Conservation (phyloP, 2,888 invertebrate genomes). For the Tetrapedia diversipes region DNA sequence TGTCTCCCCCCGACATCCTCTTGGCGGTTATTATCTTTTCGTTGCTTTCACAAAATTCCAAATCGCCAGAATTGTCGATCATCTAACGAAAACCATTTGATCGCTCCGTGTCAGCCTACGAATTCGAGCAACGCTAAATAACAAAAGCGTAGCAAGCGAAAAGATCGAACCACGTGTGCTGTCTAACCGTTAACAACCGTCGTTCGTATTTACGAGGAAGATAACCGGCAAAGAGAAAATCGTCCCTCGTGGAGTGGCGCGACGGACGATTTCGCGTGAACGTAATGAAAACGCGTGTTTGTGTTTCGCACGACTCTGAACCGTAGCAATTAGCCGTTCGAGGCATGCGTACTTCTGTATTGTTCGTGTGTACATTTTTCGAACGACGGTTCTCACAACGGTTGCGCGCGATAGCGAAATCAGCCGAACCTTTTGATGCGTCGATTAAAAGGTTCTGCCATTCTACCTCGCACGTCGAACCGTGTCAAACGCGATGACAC, state of each 20-base stretch:
- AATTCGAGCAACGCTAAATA: background rate
- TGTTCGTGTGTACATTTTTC: too few relatives aligned
- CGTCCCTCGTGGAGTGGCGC: too few relatives aligned
- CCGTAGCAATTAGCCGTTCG: background rate
- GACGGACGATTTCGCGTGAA: background rate
- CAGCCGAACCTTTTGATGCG: background rate
- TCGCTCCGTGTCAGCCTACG: background rate
- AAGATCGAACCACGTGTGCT: background rate
- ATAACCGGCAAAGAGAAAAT: background rate
- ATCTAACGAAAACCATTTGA: background rate
- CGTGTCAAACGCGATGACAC: background rate
- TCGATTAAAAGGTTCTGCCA: too few relatives aligned
- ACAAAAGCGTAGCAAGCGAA: background rate
- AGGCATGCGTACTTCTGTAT: background rate
- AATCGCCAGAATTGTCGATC: background rate
- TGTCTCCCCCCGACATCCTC: slow-evolving; percentile 41
- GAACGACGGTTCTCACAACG: background rate
- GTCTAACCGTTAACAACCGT: background rate
- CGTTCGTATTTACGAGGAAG: background rate
- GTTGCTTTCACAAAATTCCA: background rate
- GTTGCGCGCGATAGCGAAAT: background rate
- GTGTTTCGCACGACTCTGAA: background rate
- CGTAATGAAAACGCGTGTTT: background rate
- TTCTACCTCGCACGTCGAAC: background rate
- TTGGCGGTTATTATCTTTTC: too few relatives aligned